phyloP scores from a whole-genome alignment of 30 jellyfish, hydroid and myxozoan species.

The Turritopsis dohrnii region DNA sequence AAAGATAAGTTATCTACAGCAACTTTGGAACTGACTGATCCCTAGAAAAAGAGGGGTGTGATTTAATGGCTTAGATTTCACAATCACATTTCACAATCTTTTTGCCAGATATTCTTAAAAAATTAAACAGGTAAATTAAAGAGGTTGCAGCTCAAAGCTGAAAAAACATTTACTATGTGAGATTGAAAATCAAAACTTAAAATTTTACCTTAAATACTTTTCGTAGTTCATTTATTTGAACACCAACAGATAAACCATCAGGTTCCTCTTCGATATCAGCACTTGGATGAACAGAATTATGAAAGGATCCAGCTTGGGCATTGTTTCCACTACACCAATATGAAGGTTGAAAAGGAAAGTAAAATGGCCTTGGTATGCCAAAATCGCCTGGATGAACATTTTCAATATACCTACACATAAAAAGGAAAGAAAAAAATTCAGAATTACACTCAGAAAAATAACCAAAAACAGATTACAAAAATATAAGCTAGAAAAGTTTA shows the following conservation, averaged over 20 bases:
- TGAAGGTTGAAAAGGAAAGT: constrained; percentile 61
- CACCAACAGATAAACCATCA: constrained; percentile 53
- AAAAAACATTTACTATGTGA: no score
- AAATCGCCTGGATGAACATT: constrained; percentile 90
- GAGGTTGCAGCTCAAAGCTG: no score
- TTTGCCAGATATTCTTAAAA: not conserved
- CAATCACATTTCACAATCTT: not conserved
- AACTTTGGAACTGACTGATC: constrained; percentile 72
- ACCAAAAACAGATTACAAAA: no score
- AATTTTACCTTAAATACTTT: constrained; percentile 64
- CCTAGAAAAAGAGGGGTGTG: constrained; percentile 31
- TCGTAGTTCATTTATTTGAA: constrained; percentile 32
- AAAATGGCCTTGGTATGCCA: constrained; percentile 88
- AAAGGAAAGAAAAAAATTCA: not conserved
- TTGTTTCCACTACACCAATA: constrained; percentile 72
- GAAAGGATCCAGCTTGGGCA: not conserved
- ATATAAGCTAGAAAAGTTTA: not conserved
- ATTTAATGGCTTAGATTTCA: not conserved
- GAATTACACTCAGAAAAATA: not conserved
- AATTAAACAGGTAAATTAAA: not conserved
- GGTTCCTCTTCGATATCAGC: constrained; percentile 65
- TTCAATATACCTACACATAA: constrained; percentile 74
- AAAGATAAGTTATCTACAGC: constrained; percentile 75
- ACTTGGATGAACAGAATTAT: not conserved
- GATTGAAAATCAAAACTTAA: no score